A percentile compares a stretch with the other conserved stretches of the same genome.
Conservation (phyloP, 1,140 invertebrate genomes). For the Diuraphis noxia region DNA sequence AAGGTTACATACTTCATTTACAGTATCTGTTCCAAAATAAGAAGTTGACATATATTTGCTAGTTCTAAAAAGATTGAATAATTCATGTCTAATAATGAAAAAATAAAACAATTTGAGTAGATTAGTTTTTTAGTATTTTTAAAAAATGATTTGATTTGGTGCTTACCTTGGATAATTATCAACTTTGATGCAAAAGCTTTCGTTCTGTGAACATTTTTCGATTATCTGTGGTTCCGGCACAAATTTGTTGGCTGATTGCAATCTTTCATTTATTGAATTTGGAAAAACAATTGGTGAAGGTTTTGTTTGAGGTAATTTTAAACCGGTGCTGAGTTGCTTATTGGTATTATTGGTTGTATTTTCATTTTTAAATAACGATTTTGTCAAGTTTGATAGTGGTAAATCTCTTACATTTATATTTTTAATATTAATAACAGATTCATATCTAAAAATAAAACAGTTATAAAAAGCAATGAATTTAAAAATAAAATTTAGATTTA, state of each 20-base stretch:
- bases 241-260: not conserved
- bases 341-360: constrained; percentile 22
- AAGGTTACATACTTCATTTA: constrained; percentile 3
- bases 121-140: not conserved
- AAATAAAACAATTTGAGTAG: not conserved
- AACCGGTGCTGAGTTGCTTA: not conserved
- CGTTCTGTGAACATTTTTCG: constrained; percentile 27
- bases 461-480: not conserved
- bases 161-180: constrained; percentile 43
- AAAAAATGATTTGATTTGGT: not conserved
- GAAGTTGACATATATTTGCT: constrained; percentile 45
- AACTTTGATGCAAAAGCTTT: constrained; percentile 18
- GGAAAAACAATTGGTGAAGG: constrained; percentile 34
- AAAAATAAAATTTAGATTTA: not conserved
- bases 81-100: constrained; percentile 16
- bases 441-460: not conserved
- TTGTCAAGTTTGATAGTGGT: not conserved
- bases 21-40: constrained; percentile 18
- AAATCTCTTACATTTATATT: not conserved
- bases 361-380: constrained; percentile 28
- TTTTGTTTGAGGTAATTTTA: constrained; percentile 19
- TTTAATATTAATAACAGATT: not conserved
- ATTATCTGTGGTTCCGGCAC: constrained; percentile 11
- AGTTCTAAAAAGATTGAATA: constrained; percentile 10
- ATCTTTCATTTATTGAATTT: not conserved